Percentiles rank a stretch among this genome's conserved stretches.
These are phyloP conservation scores for Anastatus disparis DNA, from an alignment of 1,140 invertebrate species.

Conservation along the genomic window DNA sequence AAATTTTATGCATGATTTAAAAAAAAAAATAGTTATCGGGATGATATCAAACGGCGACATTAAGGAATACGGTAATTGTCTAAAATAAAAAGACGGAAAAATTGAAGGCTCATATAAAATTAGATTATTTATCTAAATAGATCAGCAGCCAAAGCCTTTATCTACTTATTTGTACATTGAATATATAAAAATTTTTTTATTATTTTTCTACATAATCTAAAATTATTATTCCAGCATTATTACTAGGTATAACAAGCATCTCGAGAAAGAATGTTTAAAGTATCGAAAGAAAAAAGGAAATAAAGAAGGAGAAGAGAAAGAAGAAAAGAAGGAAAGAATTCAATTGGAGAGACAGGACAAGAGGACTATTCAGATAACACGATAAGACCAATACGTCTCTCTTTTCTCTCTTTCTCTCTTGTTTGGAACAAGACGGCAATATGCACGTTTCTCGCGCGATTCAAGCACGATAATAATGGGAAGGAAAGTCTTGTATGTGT, in stretches of 20 bases:
- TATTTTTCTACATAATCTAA: not conserved
- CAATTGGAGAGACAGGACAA: conserved; percentile 20
- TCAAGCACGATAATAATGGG: conserved; percentile 33
- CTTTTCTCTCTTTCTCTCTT: conserved; percentile 29
- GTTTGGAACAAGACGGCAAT: conserved; percentile 16
- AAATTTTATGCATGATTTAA: no score
- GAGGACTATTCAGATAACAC: conserved; percentile 24
- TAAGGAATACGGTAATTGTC: not conserved
- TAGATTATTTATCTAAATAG: not conserved
- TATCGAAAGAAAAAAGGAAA: not conserved
- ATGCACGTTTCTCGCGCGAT: conserved; percentile 27
- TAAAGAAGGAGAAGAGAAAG: not conserved
- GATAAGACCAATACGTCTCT: conserved; percentile 36
- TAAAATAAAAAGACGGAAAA: not conserved
- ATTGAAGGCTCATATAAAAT: not conserved
- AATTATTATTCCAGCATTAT: conserved; percentile 2
- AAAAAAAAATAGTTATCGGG: no score
- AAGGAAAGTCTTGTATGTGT: conserved; percentile 10
- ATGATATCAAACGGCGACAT: not conserved
- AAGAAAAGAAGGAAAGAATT: conserved; percentile 13
- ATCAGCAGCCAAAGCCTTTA: not conserved
- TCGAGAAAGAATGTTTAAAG: not conserved
- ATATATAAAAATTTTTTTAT: no score
- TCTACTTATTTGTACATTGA: no score
- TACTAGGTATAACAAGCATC: not conserved